phyloP scores from a whole-genome alignment of 2,797 vertebrate genomes.

The Echiichthys vipera region DNA sequence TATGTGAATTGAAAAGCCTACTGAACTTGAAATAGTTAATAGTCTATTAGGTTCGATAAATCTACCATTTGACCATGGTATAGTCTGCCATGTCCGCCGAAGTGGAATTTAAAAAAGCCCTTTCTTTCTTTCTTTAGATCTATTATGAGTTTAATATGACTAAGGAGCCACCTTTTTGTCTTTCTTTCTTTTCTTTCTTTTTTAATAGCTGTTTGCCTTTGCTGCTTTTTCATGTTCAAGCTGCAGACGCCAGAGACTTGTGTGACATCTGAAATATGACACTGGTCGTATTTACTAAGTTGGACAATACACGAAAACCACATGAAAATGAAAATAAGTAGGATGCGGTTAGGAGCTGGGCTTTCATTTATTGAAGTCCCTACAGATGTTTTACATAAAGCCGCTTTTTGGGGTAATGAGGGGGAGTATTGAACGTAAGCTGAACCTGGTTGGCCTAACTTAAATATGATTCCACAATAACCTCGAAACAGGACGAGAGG shows the following conservation, averaged over 20 bases:
- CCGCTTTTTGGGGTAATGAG: slow-evolving; percentile 79
- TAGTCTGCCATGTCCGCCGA: slow-evolving; percentile 15
- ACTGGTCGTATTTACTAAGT: slow-evolving; percentile 81
- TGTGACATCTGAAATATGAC: slow-evolving; percentile 82
- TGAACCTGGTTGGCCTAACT: slow-evolving; percentile 80
- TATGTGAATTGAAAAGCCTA: not conserved
- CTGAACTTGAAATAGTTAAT: slow-evolving; percentile 14
- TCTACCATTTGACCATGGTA: slow-evolving; percentile 18
- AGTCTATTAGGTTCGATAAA: slow-evolving; percentile 25
- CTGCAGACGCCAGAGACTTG: slow-evolving; percentile 69
- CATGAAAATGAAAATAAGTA: slow-evolving; percentile 86
- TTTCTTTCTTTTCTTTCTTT: not conserved
- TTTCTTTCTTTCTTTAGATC: slow-evolving; percentile 40
- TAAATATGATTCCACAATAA: slow-evolving; percentile 58
- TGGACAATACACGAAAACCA: slow-evolving; percentile 86
- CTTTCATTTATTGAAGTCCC: slow-evolving; percentile 87
- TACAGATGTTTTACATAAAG: slow-evolving; percentile 90
- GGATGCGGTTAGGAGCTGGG: slow-evolving; percentile 84
- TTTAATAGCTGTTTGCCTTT: slow-evolving; percentile 63
- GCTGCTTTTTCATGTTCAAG: slow-evolving; percentile 72
- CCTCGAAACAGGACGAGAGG: slow-evolving; percentile 36
- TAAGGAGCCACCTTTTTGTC: slow-evolving; percentile 33
- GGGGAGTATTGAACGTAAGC: slow-evolving; percentile 76
- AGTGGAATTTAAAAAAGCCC: slow-evolving; percentile 1
- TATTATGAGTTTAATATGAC: slow-evolving; percentile 51